phyloP scores from a whole-genome alignment of 2,797 vertebrate species.

The Gymnocypris eckloni region DNA sequence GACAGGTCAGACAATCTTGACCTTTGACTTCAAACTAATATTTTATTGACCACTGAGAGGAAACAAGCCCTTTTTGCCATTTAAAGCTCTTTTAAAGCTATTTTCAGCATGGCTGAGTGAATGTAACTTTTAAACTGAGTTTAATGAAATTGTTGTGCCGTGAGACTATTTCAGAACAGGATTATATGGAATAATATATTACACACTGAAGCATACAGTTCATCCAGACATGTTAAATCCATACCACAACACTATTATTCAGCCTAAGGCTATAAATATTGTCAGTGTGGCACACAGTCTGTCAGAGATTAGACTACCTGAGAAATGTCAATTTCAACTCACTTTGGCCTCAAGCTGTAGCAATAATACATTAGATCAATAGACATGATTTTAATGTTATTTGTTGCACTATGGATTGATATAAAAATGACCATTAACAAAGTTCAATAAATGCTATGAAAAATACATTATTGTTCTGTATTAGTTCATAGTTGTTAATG shows the following conservation, averaged over 20 bases:
- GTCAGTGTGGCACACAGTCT: neutral
- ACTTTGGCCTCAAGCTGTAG: neutral
- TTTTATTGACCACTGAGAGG: neutral
- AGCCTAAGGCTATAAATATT: neutral
- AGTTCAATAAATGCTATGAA: neutral
- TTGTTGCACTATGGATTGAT: neutral
- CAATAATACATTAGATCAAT: too few species aligned
- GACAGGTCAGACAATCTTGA: neutral
- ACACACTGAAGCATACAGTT: neutral
- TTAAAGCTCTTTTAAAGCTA: neutral
- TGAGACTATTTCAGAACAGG: neutral
- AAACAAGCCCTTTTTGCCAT: neutral
- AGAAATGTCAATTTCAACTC: neutral
- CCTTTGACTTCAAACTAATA: constrained; percentile 4
- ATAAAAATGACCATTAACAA: neutral
- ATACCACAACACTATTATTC: neutral
- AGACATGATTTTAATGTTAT: too few species aligned
- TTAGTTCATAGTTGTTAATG: neutral
- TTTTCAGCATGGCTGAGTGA: neutral
- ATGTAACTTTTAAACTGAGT: neutral
- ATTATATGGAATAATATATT: neutral
- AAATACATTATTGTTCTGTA: too few species aligned
- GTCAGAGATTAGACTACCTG: neutral
- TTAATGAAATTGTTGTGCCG: neutral
- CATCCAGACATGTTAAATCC: neutral